Evolutionary conservation across 2,888 invertebrate genomes (phyloP), one percentile per base, ranked within the genome.

Genomic region (Crocallis elinguaria): DNA sequence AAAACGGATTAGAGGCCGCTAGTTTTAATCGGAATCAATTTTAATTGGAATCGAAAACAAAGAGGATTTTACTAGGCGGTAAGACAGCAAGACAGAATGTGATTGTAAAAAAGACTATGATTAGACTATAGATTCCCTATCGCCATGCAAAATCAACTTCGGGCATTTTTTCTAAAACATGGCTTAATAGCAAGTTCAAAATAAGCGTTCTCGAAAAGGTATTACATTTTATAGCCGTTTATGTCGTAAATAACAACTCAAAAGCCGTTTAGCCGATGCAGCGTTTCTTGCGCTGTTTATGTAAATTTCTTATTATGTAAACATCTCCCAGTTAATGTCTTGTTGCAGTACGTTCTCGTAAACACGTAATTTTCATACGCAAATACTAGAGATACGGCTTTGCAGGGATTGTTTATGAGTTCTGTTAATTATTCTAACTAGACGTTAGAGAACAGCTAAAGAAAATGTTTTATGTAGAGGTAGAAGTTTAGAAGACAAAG

Each of bases 231-330:
- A 29, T 3, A 29, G 11, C 36, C 12, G 29, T 46, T 41, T 38
- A 36, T 42, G 33, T 37, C 46, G 30, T 51, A 56, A 56, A 53
- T 42, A 42, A 39, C 32, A 16, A 0, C 5, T 39, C 30, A 48
- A 42, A 36, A 42, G 12, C 48, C 27, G 32, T 53, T 48, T 19
- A 48, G 32, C 8, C 16, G 43, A 3, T 4, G 39, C 23, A 41
- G 45, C 42, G 42, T 37, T 37, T 50, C 42, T 43, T 50, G 29
- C 57, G 51, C 44, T 49, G 39, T 52, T 52, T 57, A 57, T 57
- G 52, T 41, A 52, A 57, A 57, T 57, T 35, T 35, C 35, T 29
- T 35, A 48, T 52, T 53, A 53, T 33, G 38, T 48, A 39, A 44
- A 49, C 48, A 43, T 37, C 21, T 41, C 32, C 30, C 49, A 19